A percentile compares a stretch with the other conserved stretches of the same genome.
phyloP scores from a whole-genome alignment of 92 coral and sea anemone genomes.

The Zoanthus gigantus region DNA sequence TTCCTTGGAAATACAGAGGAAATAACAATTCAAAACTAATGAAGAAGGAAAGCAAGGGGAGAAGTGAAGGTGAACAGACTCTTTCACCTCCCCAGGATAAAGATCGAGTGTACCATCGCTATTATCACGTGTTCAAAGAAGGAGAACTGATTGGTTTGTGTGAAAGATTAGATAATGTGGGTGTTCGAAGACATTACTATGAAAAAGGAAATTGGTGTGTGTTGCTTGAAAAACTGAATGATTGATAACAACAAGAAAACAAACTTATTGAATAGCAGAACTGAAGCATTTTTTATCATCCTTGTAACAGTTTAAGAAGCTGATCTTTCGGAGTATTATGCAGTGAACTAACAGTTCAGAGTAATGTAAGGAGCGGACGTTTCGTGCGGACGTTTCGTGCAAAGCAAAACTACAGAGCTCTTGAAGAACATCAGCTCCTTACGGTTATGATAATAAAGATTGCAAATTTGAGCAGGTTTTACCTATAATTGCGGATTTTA shows the following conservation, averaged over 20 bases:
- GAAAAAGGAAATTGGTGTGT: conserved; percentile 99
- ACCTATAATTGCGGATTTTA: too few relatives aligned
- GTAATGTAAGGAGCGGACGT: too few relatives aligned
- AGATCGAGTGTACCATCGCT: conserved; percentile 89
- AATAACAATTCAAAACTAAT: not conserved
- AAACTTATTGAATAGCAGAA: not conserved
- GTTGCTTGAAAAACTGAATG: conserved; percentile 69
- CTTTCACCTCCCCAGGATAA: not conserved
- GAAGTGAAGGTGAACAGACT: not conserved
- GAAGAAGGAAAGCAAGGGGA: not conserved
- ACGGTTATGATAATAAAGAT: too few relatives aligned
- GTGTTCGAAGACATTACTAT: conserved; percentile 74
- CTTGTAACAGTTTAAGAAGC: too few relatives aligned
- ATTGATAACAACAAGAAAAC: not conserved
- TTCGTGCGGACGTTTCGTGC: too few relatives aligned
- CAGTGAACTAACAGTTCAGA: too few relatives aligned
- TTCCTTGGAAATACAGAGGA: conserved; percentile 90
- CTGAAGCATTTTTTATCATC: too few relatives aligned
- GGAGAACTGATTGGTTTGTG: conserved; percentile 88
- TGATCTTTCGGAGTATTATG: too few relatives aligned
- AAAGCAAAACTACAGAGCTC: too few relatives aligned
- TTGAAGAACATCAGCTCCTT: too few relatives aligned
- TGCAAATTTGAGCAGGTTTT: too few relatives aligned
- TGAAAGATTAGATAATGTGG: conserved; percentile 66
- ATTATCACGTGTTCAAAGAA: conserved; percentile 94